A percentile compares a stretch with the other conserved stretches of the same genome.
Evolutionary conservation across 2,113 vertebrate genomes (phyloP).

Genomic region (Paracanthobrama guichenoti): DNA sequence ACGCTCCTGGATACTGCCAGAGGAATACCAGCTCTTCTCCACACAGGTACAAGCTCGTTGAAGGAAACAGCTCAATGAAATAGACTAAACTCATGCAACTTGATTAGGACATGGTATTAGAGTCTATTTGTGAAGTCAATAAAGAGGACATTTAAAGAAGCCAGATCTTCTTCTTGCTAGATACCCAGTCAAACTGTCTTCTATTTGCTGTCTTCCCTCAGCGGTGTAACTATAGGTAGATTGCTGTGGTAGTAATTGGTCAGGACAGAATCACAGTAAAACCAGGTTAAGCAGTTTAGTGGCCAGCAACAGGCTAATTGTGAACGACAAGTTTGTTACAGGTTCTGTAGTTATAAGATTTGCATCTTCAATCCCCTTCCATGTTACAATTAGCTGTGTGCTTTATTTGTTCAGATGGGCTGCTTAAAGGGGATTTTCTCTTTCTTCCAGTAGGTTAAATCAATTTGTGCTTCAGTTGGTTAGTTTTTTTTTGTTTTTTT

Average conservation of each 20-base stretch:
- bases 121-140: not conserved
- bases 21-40: constrained; percentile 87
- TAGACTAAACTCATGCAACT: not conserved
- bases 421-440: not conserved
- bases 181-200: not conserved
- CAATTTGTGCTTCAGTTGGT: not conserved
- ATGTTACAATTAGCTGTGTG: not conserved
- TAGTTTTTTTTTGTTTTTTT: not conserved
- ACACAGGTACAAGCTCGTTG: constrained; percentile 78
- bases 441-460: not conserved
- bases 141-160: not conserved
- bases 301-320: constrained; percentile 27
- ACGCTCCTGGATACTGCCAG: constrained; percentile 95
- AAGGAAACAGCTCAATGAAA: not conserved
- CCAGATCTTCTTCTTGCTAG: not conserved
- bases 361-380: not conserved
- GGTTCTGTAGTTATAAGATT: constrained; percentile 30
- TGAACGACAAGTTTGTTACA: constrained; percentile 44
- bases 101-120: not conserved
- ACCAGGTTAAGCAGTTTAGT: constrained; percentile 41
- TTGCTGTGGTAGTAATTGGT: not conserved
- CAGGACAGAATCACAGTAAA: constrained; percentile 33
- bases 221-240: not conserved
- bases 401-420: not conserved
- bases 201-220: not conserved